Evolutionary conservation across 2,797 vertebrate species (phyloP).

Genomic region (Natrix natrix): DNA sequence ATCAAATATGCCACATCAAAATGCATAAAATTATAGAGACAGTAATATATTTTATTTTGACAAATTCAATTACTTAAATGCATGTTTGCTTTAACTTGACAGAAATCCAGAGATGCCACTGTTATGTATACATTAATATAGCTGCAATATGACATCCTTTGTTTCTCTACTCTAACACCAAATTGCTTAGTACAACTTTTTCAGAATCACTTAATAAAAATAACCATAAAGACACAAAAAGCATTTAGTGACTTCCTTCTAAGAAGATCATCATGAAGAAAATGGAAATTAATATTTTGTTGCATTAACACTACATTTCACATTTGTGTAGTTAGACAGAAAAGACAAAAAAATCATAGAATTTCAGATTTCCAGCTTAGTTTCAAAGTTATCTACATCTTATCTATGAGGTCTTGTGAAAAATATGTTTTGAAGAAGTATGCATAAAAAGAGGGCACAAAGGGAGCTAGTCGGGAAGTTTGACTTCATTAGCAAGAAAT

Average conservation of each 20-base stretch:
- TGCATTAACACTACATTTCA: neutral
- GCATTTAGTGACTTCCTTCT: neutral
- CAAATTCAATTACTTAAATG: neutral
- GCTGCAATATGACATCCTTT: neutral
- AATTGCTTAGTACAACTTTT: neutral
- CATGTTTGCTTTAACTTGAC: neutral
- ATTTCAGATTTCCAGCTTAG: neutral
- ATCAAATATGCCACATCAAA: neutral
- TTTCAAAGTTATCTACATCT: neutral
- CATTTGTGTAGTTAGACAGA: neutral
- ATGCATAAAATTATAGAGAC: neutral
- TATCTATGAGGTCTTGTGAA: neutral
- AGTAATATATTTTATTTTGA: neutral
- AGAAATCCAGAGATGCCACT: neutral
- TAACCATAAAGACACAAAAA: neutral
- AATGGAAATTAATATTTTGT: neutral
- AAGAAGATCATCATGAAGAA: neutral
- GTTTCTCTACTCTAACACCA: neutral
- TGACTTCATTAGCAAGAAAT: neutral
- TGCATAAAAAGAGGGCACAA: neutral
- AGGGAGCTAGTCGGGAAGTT: neutral
- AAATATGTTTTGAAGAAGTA: neutral
- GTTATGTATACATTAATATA: neutral
- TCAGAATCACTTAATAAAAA: neutral
- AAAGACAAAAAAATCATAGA: neutral